Evolutionary conservation across 2,888 invertebrate species (phyloP).

Genomic region (Trissoscelio sp.): DNA sequence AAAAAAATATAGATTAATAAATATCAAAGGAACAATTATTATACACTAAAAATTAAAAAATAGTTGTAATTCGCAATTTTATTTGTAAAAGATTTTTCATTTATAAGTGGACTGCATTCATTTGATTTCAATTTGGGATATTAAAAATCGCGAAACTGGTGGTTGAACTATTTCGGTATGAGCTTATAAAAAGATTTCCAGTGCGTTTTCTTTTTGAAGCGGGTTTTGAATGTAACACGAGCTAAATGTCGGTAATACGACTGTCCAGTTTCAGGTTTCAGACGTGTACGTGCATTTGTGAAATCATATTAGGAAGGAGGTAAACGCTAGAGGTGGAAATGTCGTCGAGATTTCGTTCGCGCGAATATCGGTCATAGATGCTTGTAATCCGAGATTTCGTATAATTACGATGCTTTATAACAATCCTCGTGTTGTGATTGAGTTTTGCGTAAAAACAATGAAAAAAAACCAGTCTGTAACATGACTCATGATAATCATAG

Average conservation of each 20-base stretch:
- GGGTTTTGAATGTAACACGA: constrained; percentile 50
- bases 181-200: constrained; percentile 41
- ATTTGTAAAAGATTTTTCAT: no score
- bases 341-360: constrained; percentile 41
- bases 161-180: constrained; percentile 37
- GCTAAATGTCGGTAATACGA: constrained; percentile 62
- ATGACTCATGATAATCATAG: constrained; percentile 33
- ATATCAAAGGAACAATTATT: no score
- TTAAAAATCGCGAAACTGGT: constrained; percentile 11
- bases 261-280: constrained; percentile 61
- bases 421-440: constrained; percentile 4
- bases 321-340: constrained; percentile 42
- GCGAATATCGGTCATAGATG: constrained; percentile 48
- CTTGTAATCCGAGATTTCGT: constrained; percentile 41
- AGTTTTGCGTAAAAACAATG: not conserved
- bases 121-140: no score
- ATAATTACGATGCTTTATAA: constrained; percentile 40
- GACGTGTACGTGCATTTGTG: constrained; percentile 42
- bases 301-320: constrained; percentile 57
- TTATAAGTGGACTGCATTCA: no score
- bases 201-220: constrained; percentile 41
- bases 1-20: no score
- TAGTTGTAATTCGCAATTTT: no score
- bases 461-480: constrained; percentile 31
- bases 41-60: no score